phyloP scores from a whole-genome alignment of 1,140 invertebrate genomes.

The Hetaerina americana region DNA sequence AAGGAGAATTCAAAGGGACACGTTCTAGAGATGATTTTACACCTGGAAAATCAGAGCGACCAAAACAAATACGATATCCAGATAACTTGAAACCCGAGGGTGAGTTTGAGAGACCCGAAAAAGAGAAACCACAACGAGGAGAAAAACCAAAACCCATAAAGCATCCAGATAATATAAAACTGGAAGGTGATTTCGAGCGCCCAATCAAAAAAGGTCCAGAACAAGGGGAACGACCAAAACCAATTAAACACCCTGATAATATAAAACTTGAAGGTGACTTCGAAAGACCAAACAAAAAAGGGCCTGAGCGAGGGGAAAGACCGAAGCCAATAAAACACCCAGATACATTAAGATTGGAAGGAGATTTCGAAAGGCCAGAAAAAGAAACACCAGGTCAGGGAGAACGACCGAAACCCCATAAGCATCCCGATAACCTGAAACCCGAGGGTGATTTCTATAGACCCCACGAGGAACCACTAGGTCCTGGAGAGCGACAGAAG shows the following conservation, averaged over 20 bases:
- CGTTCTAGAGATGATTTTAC: constrained; percentile 23
- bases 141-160: constrained; percentile 17
- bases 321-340: constrained; percentile 8
- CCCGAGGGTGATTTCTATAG: constrained; percentile 32
- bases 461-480: constrained; percentile 18
- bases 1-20: constrained; percentile 43
- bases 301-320: constrained; percentile 11
- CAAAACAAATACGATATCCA: constrained; percentile 23
- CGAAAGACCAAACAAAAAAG: constrained; percentile 6
- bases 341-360: constrained; percentile 20
- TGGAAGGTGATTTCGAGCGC: constrained; percentile 20
- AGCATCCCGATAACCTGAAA: constrained; percentile 24
- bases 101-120: constrained; percentile 35
- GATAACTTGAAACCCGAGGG: constrained; percentile 37
- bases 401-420: constrained; percentile 23
- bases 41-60: constrained; percentile 28
- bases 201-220: not conserved
- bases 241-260: constrained; percentile 15
- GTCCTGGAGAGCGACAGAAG: constrained; percentile 15
- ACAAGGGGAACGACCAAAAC: constrained; percentile 13
- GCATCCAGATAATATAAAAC: constrained; percentile 18
- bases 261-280: constrained; percentile 21
- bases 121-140: constrained; percentile 15
- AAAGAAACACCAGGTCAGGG: constrained; percentile 18
- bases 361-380: constrained; percentile 30